Percentiles rank a stretch among this genome's conserved stretches.
Conservation (phyloP, 2,888 invertebrate genomes). For the Polydrusus cervinus region DNA sequence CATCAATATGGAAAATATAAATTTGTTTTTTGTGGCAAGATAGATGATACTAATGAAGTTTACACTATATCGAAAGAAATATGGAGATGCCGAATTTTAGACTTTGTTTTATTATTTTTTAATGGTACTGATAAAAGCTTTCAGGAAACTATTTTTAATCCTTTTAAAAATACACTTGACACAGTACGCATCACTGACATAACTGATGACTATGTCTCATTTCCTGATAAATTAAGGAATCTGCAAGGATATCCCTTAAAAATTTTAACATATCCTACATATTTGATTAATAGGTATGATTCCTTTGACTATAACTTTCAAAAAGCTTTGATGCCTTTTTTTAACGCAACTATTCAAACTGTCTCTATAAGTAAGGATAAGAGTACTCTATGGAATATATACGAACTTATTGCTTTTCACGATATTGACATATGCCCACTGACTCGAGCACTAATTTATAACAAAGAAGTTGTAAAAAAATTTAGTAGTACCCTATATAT, state of each 20-base stretch:
- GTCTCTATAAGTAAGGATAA: background rate
- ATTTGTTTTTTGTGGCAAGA: conserved; percentile 15
- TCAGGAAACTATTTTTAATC: conserved; percentile 19
- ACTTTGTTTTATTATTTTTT: conserved; percentile 28
- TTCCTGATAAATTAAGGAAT: conserved; percentile 36
- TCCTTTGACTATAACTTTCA: background rate
- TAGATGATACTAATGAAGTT: background rate
- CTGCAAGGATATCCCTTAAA: conserved; percentile 24
- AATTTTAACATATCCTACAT: background rate
- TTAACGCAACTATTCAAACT: background rate
- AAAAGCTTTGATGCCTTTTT: background rate
- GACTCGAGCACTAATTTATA: background rate
- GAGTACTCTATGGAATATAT: background rate
- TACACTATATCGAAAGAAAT: background rate
- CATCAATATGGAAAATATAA: conserved; percentile 19
- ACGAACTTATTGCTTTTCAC: background rate
- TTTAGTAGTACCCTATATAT: background rate
- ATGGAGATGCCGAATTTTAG: conserved; percentile 21
- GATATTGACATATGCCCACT: conserved; percentile 6
- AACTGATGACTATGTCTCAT: background rate
- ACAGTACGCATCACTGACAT: background rate
- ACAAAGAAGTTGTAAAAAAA: background rate
- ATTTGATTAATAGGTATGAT: background rate
- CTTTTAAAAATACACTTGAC: conserved; percentile 16
- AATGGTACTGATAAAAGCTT: conserved; percentile 7